These are phyloP conservation scores for Paralichthys olivaceus DNA, from an alignment of 2,113 vertebrate species.

Conservation along the genomic window DNA sequence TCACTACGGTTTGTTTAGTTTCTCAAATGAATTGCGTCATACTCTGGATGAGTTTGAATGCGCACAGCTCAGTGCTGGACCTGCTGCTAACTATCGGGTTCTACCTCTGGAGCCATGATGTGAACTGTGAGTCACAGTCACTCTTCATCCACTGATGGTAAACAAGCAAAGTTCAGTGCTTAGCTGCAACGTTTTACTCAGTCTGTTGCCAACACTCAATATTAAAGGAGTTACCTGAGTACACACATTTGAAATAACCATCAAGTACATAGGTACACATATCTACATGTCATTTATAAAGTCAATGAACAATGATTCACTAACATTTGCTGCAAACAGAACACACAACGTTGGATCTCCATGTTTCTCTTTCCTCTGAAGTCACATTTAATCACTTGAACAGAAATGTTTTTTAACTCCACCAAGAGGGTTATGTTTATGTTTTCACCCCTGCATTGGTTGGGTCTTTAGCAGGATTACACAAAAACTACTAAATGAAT, in stretches of 20 bases:
- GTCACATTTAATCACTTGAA: too few relatives aligned
- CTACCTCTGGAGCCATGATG: slow-evolving; percentile 31
- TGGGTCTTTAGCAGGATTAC: too few relatives aligned
- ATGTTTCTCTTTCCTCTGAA: too few relatives aligned
- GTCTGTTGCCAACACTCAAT: neutral
- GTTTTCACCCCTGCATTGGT: too few relatives aligned
- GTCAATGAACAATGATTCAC: neutral
- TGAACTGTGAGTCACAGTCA: slow-evolving; percentile 42
- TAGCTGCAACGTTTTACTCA: neutral
- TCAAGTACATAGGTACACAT: neutral
- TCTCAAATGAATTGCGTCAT: slow-evolving; percentile 26
- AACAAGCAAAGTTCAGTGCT: neutral
- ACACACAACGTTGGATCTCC: too few relatives aligned
- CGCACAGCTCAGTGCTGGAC: slow-evolving; percentile 15
- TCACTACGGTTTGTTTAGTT: slow-evolving; percentile 36
- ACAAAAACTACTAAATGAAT: too few relatives aligned
- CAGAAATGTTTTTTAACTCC: too few relatives aligned
- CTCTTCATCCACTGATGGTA: neutral
- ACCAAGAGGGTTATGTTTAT: too few relatives aligned
- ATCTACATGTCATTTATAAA: neutral
- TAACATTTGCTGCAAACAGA: neutral
- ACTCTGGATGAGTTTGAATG: slow-evolving; percentile 32
- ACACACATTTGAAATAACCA: neutral
- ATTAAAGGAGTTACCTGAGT: neutral
- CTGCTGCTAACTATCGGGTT: slow-evolving; percentile 27